Evolutionary conservation across 2,888 invertebrate genomes (phyloP), one percentile per base, ranked within the genome.

Genomic region (Anodontia alba): DNA sequence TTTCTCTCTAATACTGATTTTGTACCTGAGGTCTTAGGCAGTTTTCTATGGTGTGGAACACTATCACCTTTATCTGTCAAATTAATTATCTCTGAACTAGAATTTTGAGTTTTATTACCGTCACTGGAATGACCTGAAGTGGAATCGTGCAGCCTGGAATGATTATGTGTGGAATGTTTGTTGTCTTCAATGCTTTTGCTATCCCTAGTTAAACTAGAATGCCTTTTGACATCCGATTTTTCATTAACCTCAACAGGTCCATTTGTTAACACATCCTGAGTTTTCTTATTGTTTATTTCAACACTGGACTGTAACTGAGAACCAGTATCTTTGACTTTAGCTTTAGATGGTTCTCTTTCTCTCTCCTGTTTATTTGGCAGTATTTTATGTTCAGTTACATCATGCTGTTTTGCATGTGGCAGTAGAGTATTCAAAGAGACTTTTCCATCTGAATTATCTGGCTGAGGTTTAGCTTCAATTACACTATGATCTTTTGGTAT

Each of bases 1-100:
- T 33, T 33, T 33, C 33, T 62, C n/a, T 62, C 62, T 33, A 20
- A 62, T 62, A 62, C 62, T 20, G 62, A 20, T 62, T 62, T 62
- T 2, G 26, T 5, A 31, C 12, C 33, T 62, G 31, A 1, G 10
- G 62, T 62, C 1, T 62, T 33, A 12, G 33, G 12, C 26, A 23
- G 33, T 62, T 62, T 62, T 33, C 10, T 17, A 17, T 33, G 23
- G 20, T 49, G 3, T 49, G 20, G 20, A 49, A 49, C 49, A 49
- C 17, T 17, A 49, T 49, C 17, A 57, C n/a, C n/a, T n/a, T n/a
- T n/a, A 29, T n/a, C 23, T 57, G 38, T 38, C 5, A 2, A 15
- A 20, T 20, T 46, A 12, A 15, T 20, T 15, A 3, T 20, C 17
- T 8, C 17, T 8, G 46, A 46, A 12, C 17, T 46, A 20, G 46